Base-by-base conservation (phyloP, 2,797 vertebrate species). In the Acridotheres tristis region DNA sequence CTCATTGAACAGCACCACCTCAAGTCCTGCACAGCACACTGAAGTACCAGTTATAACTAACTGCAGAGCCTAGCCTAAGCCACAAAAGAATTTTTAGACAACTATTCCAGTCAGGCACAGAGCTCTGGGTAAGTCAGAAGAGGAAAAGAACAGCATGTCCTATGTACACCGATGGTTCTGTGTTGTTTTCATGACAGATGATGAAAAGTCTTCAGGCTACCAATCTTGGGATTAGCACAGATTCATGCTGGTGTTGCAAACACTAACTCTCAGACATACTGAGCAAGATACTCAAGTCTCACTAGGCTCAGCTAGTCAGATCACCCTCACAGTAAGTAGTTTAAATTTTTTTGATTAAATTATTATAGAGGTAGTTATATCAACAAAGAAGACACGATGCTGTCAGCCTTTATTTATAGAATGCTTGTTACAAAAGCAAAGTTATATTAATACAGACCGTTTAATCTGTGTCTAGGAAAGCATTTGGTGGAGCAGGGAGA, bases 111-210 rank as follows among this genome's bases (percentile, higher is more conserved):
- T 11, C 18, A 50, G 54, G 43, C n/a, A 62, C 19, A 75, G 58
- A 78, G 62, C 48, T 87, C 71, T 54, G 36, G 27, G 40, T 22
- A 86, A 90, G n/a, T 59, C 34, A 90, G 54, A 65, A 38, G n/a
- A 79, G 12, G 32, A 79, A 42, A 26, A 67, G 26, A 3, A 1
- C 23, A 53, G 34, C 1, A 0, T 2, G 11, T 12, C 7, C 1
- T 29, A 20, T 7, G 40, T 47, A 47, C 42, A 50, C 22, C 2
- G 7, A 36, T 6, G 13, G 18, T 5, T 86, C 45, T 61, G 23
- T 14, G 16, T 2, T 59, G 21, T 50, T 75, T 75, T 21, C 34
- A 27, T 7, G 55, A 36, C 25, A 57, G 53, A 48, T 9, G 42
- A 85, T 5, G 5, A 40, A 63, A 38, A 13, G 25, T 43, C 77